Conservation (phyloP, 2,888 invertebrate species). For the Automeris io region DNA sequence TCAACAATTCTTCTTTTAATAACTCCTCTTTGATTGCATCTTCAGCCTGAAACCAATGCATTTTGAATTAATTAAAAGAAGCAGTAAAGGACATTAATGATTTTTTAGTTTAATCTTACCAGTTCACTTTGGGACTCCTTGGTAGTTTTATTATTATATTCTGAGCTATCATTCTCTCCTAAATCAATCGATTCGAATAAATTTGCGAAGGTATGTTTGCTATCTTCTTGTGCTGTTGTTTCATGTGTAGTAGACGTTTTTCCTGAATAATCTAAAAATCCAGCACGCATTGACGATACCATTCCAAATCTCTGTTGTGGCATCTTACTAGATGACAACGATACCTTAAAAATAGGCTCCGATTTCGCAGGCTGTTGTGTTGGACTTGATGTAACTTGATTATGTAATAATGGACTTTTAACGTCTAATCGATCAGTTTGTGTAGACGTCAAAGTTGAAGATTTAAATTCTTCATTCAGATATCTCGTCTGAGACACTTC, state of each 20-base stretch:
- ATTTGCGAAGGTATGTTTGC: slow-evolving; percentile 20
- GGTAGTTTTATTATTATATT: slow-evolving; percentile 22
- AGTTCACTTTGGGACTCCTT: slow-evolving; percentile 45
- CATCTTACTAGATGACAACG: not conserved
- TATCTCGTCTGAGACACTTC: slow-evolving; percentile 28
- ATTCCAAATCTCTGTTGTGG: slow-evolving; percentile 18
- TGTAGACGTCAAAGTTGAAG: slow-evolving; percentile 32
- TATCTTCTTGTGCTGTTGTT: slow-evolving; percentile 12
- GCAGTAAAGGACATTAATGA: not conserved
- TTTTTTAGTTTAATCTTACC: slow-evolving; percentile 26
- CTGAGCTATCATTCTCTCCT: slow-evolving; percentile 19
- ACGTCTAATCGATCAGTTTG: slow-evolving; percentile 14
- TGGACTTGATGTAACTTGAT: slow-evolving; percentile 1
- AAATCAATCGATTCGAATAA: slow-evolving; percentile 24
- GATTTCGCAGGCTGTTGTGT: not conserved
- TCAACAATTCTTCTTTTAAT: slow-evolving; percentile 42
- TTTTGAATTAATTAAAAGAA: not conserved
- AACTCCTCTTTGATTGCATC: slow-evolving; percentile 57
- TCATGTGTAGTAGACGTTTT: slow-evolving; percentile 19
- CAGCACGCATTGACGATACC: slow-evolving; percentile 49
- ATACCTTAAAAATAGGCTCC: not conserved
- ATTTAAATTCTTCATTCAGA: slow-evolving; percentile 24
- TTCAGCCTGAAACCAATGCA: slow-evolving; percentile 45
- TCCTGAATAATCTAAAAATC: slow-evolving; percentile 46
- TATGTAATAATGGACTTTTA: slow-evolving; percentile 1